These are phyloP conservation scores for Philonicus albiceps DNA, from an alignment of 2,888 invertebrate species.

Conservation along the genomic window DNA sequence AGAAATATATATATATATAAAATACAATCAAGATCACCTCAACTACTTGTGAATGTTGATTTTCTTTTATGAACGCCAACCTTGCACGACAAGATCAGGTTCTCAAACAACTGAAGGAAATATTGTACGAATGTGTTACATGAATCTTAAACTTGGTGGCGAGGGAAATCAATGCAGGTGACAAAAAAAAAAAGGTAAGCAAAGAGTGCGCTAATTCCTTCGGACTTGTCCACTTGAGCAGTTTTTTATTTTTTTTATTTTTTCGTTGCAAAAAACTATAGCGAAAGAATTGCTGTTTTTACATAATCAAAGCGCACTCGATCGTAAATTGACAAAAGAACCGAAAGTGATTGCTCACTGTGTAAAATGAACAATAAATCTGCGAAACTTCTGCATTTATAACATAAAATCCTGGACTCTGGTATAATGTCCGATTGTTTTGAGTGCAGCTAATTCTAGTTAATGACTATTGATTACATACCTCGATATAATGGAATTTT, in stretches of 20 bases:
- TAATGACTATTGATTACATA: neutral
- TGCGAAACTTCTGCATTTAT: neutral
- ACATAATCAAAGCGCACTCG: neutral
- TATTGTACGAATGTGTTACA: neutral
- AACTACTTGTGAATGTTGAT: neutral
- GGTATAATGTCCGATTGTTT: neutral
- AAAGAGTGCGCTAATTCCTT: neutral
- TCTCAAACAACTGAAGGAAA: neutral
- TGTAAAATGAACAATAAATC: neutral
- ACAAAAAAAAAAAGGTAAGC: neutral
- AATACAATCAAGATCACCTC: neutral
- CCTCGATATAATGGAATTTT: neutral
- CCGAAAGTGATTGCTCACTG: neutral
- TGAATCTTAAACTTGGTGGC: neutral
- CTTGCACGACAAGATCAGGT: neutral
- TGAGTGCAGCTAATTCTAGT: neutral
- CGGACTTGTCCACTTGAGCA: neutral
- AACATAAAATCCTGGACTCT: neutral
- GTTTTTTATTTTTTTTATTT: neutral
- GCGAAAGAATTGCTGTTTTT: neutral
- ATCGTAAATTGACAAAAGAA: neutral
- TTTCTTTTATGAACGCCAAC: neutral
- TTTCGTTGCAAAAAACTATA: neutral
- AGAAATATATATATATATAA: no score
- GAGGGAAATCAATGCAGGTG: neutral